A percentile compares a stretch with the other conserved stretches of the same genome.
phyloP scores from a whole-genome alignment of 2,797 vertebrate species.

The Sebastiscus tertius region DNA sequence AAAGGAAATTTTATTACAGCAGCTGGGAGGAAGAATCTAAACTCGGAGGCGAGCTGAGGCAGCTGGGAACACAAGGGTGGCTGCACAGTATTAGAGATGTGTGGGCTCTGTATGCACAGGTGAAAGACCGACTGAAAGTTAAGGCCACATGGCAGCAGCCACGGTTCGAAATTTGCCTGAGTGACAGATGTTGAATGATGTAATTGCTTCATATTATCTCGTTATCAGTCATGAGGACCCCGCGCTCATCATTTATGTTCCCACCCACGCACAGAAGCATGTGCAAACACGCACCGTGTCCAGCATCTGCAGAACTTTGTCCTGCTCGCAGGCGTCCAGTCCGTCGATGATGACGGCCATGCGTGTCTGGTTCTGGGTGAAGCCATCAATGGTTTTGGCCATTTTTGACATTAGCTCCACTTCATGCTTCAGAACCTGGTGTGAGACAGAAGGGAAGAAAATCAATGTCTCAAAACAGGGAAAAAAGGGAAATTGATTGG shows the following conservation, averaged over 20 bases:
- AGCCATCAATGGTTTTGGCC: constrained; percentile 98
- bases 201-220: constrained; percentile 21
- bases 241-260: constrained; percentile 2
- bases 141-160: constrained; percentile 36
- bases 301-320: constrained; percentile 98
- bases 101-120: constrained; percentile 30
- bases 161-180: constrained; percentile 24
- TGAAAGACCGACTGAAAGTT: constrained; percentile 31
- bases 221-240: constrained; percentile 26
- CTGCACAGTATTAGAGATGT: constrained; percentile 31
- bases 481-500: neutral
- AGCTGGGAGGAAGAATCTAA: constrained; percentile 62
- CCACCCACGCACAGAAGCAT: neutral
- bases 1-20: constrained; percentile 82
- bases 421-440: constrained; percentile 96
- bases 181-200: constrained; percentile 20
- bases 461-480: constrained; percentile 1
- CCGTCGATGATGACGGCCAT: constrained; percentile 98
- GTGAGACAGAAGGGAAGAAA: neutral
- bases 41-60: constrained; percentile 53
- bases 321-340: constrained; percentile 96
- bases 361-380: constrained; percentile 98
- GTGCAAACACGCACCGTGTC: constrained; percentile 89
- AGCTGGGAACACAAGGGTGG: constrained; percentile 58
- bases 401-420: constrained; percentile 98